Percentiles rank a stretch among this genome's conserved stretches.
phyloP scores from a whole-genome alignment of 2,113 vertebrate genomes.

The Prietella phreatophila region DNA sequence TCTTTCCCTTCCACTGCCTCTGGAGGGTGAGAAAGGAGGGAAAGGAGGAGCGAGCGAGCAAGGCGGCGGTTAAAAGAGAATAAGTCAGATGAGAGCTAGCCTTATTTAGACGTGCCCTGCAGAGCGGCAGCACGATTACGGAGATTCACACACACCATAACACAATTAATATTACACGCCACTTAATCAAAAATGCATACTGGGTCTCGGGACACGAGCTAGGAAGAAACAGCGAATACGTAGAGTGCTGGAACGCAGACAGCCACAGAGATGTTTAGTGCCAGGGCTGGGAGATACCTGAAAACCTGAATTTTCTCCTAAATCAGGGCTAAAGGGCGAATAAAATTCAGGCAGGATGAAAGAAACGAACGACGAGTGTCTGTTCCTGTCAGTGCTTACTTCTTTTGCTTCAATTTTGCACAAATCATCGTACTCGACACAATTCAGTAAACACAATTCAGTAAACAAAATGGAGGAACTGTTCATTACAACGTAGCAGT shows the following conservation, averaged over 20 bases:
- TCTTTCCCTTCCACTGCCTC: slow-evolving; percentile 36
- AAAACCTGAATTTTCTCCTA: background rate
- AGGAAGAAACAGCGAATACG: background rate
- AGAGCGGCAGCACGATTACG: slow-evolving; percentile 54
- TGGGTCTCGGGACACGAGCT: slow-evolving; percentile 39
- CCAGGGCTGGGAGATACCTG: background rate
- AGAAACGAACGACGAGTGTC: background rate
- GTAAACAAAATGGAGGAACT: background rate
- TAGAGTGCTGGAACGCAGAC: too few species aligned
- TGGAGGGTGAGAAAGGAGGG: background rate
- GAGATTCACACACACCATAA: slow-evolving; percentile 50
- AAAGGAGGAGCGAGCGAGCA: slow-evolving; percentile 20
- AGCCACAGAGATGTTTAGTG: background rate
- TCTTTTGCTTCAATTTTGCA: background rate
- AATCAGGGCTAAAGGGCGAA: background rate
- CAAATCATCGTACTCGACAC: background rate
- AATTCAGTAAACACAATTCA: background rate
- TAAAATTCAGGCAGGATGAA: background rate
- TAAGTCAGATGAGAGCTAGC: slow-evolving; percentile 47
- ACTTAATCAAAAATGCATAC: slow-evolving; percentile 61
- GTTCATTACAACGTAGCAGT: background rate
- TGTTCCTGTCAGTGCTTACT: background rate
- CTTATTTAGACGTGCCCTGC: slow-evolving; percentile 57
- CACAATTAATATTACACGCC: slow-evolving; percentile 59
- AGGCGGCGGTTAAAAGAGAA: slow-evolving; percentile 39